Percentiles rank a stretch among this genome's conserved stretches.
Conservation (phyloP, 2,797 vertebrate genomes). For the Sparidentex hasta region DNA sequence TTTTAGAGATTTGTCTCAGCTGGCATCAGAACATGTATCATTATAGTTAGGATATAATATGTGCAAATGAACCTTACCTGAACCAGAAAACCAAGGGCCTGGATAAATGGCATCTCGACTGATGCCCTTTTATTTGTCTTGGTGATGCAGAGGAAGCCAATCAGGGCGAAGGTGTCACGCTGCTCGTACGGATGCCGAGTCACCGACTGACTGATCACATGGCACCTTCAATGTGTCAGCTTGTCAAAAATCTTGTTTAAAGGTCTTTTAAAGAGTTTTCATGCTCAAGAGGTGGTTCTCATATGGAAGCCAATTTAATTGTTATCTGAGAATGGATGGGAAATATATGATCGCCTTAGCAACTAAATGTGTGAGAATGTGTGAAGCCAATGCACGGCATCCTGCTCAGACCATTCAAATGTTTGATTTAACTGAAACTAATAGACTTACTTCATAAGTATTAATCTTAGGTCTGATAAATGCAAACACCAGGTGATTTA, state of each 20-base stretch:
- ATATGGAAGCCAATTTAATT: not conserved
- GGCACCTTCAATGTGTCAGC: not conserved
- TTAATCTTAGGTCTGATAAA: not conserved
- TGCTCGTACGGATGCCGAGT: not conserved
- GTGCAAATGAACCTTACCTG: constrained; percentile 48
- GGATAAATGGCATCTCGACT: not conserved
- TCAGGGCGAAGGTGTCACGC: constrained; percentile 37
- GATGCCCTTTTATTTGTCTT: constrained; percentile 48
- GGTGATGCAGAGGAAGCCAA: constrained; percentile 48
- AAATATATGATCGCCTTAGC: not conserved
- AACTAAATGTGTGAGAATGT: not conserved
- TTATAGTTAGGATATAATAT: not conserved
- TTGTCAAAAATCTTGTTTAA: not conserved
- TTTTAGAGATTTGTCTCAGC: not conserved
- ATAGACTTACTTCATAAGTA: not conserved
- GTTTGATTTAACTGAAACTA: too few relatives aligned
- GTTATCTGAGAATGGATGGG: not conserved
- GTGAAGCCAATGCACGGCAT: not conserved
- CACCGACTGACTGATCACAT: constrained; percentile 15
- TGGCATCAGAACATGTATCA: not conserved
- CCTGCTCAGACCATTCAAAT: not conserved
- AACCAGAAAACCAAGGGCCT: constrained; percentile 13
- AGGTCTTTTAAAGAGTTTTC: not conserved
- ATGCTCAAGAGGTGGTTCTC: not conserved
- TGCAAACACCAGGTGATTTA: not conserved